phyloP scores from a whole-genome alignment of 2,888 invertebrate genomes.

The Stratiomys singularior region DNA sequence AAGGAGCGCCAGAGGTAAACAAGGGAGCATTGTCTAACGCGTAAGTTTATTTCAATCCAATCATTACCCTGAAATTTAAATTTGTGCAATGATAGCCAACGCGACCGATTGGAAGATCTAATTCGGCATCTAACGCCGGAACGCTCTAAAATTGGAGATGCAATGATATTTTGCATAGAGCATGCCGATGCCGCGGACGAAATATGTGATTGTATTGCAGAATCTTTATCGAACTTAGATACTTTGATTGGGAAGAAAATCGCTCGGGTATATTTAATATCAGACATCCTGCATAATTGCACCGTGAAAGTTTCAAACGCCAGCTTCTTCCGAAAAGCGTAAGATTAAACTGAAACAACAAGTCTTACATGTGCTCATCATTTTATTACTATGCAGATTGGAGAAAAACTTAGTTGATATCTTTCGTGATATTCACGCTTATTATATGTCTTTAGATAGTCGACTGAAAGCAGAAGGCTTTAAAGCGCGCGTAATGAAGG shows the following conservation, averaged over 20 bases:
- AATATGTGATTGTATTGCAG: conserved; percentile 90
- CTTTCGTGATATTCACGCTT: conserved; percentile 78
- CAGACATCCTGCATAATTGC: conserved; percentile 97
- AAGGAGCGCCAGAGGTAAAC: conserved; percentile 62
- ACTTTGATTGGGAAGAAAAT: conserved; percentile 90
- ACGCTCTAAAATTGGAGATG: conserved; percentile 85
- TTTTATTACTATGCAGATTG: conserved; percentile 70
- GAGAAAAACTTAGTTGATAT: conserved; percentile 83
- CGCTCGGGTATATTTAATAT: conserved; percentile 92
- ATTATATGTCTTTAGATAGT: conserved; percentile 81
- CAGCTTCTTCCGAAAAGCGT: conserved; percentile 90
- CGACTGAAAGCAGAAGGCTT: conserved; percentile 96
- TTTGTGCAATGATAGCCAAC: conserved; percentile 72
- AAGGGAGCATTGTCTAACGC: conserved; percentile 64
- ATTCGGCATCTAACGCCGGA: conserved; percentile 86
- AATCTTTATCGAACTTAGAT: conserved; percentile 80
- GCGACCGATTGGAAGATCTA: conserved; percentile 92
- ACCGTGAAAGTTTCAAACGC: conserved; percentile 96
- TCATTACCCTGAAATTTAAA: too few species aligned
- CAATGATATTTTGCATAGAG: conserved; percentile 99
- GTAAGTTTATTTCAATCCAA: conserved; percentile 54
- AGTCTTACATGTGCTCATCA: neutral
- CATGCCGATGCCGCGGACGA: conserved; percentile 98
- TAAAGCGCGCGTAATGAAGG: conserved; percentile 87
- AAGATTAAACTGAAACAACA: conserved; percentile 58